Conservation (phyloP, 2,113 vertebrate genomes). For the Origma solitaria region DNA sequence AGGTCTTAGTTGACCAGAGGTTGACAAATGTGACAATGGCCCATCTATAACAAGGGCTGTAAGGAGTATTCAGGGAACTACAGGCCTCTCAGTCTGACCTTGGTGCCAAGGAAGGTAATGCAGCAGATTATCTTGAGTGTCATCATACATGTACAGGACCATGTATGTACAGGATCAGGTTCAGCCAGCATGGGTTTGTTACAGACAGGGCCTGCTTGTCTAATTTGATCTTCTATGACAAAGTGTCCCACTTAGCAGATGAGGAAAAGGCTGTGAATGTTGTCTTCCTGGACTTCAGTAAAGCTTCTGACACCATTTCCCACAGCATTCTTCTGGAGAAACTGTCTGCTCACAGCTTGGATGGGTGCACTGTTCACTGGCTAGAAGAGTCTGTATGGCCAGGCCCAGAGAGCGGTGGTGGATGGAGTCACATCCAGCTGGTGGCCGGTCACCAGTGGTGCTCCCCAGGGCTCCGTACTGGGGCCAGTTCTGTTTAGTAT, state of each 20-base stretch:
- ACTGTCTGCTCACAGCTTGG: accelerated
- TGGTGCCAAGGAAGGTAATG: background rate
- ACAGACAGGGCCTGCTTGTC: background rate
- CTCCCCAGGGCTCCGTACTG: background rate
- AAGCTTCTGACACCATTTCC: background rate
- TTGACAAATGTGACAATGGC: background rate
- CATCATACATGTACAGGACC: background rate
- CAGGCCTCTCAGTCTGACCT: background rate
- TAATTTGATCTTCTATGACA: background rate
- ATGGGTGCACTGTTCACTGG: background rate
- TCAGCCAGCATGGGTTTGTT: background rate
- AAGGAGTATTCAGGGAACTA: background rate
- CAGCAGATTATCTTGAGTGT: background rate
- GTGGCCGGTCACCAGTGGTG: accelerated
- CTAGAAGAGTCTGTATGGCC: background rate
- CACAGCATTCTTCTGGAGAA: background rate
- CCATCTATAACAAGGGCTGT: background rate
- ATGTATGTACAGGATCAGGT: background rate
- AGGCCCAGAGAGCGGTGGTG: too few species aligned
- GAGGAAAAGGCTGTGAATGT: background rate
- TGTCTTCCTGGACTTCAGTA: background rate
- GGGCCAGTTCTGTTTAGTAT: background rate
- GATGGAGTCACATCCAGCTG: background rate
- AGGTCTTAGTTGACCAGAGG: background rate
- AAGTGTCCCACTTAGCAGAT: background rate